These are phyloP conservation scores for Pelosia muscerda DNA, from an alignment of 2,888 invertebrate species.

Conservation along the genomic window DNA sequence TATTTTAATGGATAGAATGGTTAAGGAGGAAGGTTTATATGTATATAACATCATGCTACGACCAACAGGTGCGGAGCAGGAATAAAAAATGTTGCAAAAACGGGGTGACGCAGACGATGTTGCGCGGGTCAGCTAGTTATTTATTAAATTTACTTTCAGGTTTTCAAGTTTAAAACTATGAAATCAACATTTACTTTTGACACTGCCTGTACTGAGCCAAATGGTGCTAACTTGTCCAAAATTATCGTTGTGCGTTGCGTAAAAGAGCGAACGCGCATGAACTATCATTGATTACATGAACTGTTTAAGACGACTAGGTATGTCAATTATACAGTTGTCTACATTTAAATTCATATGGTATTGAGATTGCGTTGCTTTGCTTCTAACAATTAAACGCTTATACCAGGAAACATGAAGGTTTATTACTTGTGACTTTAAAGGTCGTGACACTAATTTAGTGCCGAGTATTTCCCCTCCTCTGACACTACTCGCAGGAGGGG, in stretches of 20 bases:
- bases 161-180: not conserved
- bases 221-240: constrained; percentile 4
- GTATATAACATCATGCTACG: no score
- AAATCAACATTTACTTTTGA: not conserved
- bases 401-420: not conserved
- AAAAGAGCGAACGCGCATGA: not conserved
- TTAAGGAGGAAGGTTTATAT: no score
- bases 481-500: no score
- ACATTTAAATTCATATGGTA: not conserved
- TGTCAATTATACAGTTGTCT: not conserved
- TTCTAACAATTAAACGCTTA: not conserved
- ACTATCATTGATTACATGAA: not conserved
- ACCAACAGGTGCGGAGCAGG: no score
- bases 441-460: not conserved
- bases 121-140: no score
- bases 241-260: not conserved
- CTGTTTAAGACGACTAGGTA: no score
- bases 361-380: not conserved
- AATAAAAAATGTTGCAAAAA: no score
- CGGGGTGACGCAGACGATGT: no score
- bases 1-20: no score
- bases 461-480: not conserved
- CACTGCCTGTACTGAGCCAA: not conserved
- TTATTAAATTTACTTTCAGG: no score
- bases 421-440: not conserved